These are phyloP conservation scores for Polydrusus tereticollis DNA, from an alignment of 2,888 invertebrate species.

Conservation along the genomic window DNA sequence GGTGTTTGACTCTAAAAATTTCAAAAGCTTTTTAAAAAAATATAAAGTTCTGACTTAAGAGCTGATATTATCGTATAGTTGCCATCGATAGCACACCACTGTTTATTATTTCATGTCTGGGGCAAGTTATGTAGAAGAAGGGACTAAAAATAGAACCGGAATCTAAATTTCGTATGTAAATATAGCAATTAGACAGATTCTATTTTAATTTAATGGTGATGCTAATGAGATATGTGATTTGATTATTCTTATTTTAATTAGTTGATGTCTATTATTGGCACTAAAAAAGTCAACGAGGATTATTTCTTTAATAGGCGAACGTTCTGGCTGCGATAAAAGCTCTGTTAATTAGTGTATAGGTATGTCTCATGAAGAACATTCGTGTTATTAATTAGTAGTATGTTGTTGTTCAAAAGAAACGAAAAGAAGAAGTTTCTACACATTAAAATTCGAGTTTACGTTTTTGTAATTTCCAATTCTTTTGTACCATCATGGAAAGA, in stretches of 20 bases:
- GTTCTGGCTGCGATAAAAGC: not conserved
- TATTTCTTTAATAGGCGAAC: slow-evolving; percentile 4
- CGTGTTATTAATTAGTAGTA: no score
- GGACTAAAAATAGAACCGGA: slow-evolving; percentile 37
- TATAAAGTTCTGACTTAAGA: no score
- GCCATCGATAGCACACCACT: slow-evolving; percentile 28
- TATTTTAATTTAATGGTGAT: slow-evolving; percentile 44
- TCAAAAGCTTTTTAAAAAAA: no score
- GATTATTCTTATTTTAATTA: slow-evolving; percentile 42
- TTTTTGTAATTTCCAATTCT: no score
- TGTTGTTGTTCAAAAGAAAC: no score
- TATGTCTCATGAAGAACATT: no score
- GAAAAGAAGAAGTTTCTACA: no score
- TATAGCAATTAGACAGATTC: slow-evolving; percentile 44
- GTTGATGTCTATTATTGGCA: slow-evolving; percentile 29
- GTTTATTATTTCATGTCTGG: slow-evolving; percentile 27
- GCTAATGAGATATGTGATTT: slow-evolving; percentile 42
- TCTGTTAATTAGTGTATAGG: slow-evolving; percentile 7
- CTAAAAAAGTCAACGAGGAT: slow-evolving; percentile 1
- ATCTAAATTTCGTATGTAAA: slow-evolving; percentile 44
- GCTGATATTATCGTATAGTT: not conserved
- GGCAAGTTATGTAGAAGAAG: slow-evolving; percentile 34
- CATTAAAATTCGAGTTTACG: no score
- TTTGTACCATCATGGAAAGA: no score
- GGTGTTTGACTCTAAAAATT: no score